Conservation (phyloP, 2,113 vertebrate species). For the Oriolus oriolus region DNA sequence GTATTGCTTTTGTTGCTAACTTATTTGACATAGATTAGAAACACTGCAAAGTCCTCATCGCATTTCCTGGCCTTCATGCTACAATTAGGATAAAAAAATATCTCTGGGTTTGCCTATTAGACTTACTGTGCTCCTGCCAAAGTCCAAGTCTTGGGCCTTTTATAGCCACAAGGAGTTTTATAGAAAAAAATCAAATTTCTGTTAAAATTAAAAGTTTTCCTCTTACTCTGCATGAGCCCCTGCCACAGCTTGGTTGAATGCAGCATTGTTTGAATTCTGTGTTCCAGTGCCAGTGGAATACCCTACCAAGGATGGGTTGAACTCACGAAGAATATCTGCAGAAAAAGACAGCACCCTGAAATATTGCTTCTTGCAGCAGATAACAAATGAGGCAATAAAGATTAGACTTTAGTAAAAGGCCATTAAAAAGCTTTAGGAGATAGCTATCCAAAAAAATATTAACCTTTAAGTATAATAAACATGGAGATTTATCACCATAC, state of each 20-base stretch:
- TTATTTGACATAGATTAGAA: background rate
- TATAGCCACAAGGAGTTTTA: background rate
- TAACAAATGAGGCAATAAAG: background rate
- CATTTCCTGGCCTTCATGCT: background rate
- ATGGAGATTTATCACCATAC: background rate
- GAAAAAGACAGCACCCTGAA: conserved; percentile 15
- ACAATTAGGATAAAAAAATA: background rate
- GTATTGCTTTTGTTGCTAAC: background rate
- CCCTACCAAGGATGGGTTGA: conserved; percentile 70
- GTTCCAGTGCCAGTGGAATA: conserved; percentile 66
- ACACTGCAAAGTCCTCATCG: background rate
- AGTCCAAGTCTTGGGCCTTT: background rate
- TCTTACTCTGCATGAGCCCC: conserved; percentile 60
- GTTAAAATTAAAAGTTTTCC: background rate
- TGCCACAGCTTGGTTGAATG: conserved; percentile 72
- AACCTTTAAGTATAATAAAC: background rate
- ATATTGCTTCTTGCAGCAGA: background rate
- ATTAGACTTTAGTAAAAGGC: background rate
- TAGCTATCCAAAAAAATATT: background rate
- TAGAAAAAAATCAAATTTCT: background rate
- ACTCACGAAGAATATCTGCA: conserved; percentile 77
- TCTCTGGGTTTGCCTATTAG: background rate
- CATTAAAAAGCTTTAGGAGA: background rate
- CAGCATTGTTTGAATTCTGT: background rate
- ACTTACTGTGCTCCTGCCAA: background rate